Conservation (phyloP, 1,140 invertebrate species). For the Ostrea denselamellosa region DNA sequence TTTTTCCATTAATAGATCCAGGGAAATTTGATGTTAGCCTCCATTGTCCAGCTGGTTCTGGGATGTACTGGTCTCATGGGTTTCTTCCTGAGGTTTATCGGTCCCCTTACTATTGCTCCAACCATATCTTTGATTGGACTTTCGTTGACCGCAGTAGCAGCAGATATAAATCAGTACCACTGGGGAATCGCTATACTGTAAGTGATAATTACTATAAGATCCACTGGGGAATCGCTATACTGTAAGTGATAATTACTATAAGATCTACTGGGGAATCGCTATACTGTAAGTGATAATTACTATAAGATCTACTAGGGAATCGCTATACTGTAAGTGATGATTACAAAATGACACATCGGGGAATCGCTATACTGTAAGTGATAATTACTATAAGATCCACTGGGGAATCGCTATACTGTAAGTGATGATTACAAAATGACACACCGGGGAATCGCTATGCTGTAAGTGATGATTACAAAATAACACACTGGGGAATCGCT, state of each 20-base stretch:
- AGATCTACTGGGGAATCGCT: neutral
- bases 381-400: too few species aligned
- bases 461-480: too few species aligned
- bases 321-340: too few species aligned
- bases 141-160: conserved; percentile 88
- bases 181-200: conserved; percentile 89
- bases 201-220: conserved; percentile 61
- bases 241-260: neutral
- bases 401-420: too few species aligned
- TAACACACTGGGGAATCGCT: too few species aligned
- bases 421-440: too few species aligned
- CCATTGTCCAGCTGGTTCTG: conserved; percentile 65
- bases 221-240: neutral
- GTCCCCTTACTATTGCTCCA: conserved; percentile 89
- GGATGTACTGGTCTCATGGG: conserved; percentile 84
- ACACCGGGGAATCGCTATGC: too few species aligned
- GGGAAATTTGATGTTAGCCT: conserved; percentile 69
- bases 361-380: too few species aligned
- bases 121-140: conserved; percentile 89
- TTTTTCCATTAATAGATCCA: conserved; percentile 57
- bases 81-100: conserved; percentile 85
- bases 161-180: conserved; percentile 86
- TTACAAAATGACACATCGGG: too few species aligned
- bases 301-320: too few species aligned
- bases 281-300: neutral